A percentile compares a stretch with the other conserved stretches of the same genome.
These are phyloP conservation scores for Aurelia aurita DNA, from an alignment of 30 jellyfish, hydroid and myxozoan species.

Conservation along the genomic window DNA sequence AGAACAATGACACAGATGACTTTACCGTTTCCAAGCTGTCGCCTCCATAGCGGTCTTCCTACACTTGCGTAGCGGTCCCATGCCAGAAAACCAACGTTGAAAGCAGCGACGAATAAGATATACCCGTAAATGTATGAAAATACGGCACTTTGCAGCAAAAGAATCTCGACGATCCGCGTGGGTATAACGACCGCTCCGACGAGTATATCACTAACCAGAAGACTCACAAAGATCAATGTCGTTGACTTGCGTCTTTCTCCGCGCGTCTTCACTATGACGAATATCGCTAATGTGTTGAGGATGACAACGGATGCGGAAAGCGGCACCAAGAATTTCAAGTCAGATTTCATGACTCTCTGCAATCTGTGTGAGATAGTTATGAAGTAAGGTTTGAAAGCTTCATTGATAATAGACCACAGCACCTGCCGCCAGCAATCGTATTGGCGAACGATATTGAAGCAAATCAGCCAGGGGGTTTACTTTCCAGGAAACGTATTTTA, in stretches of 20 bases:
- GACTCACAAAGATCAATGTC: slow-evolving; percentile 38
- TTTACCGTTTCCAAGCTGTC: slow-evolving; percentile 29
- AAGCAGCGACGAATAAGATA: slow-evolving; percentile 50
- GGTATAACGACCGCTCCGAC: slow-evolving; percentile 62
- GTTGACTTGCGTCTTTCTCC: slow-evolving; percentile 51
- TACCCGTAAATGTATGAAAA: slow-evolving; percentile 58
- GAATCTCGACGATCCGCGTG: slow-evolving; percentile 40
- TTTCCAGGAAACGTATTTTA: too few relatives aligned
- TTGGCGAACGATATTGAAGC: not conserved
- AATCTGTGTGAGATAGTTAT: not conserved
- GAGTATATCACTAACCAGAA: slow-evolving; percentile 53
- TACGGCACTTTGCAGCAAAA: slow-evolving; percentile 29
- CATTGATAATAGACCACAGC: not conserved
- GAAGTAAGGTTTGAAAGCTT: not conserved
- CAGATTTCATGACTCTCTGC: slow-evolving; percentile 40
- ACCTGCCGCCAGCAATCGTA: not conserved
- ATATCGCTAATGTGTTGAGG: slow-evolving; percentile 35
- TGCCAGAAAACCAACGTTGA: slow-evolving; percentile 42
- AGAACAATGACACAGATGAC: not conserved
- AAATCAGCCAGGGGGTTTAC: too few relatives aligned
- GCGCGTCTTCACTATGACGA: slow-evolving; percentile 16
- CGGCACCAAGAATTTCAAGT: slow-evolving; percentile 52
- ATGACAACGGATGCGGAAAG: slow-evolving; percentile 41
- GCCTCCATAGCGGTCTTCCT: slow-evolving; percentile 57
- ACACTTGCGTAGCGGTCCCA: slow-evolving; percentile 67